Conservation (phyloP, 2,797 vertebrate genomes). For the Corythornis leucogaster region DNA sequence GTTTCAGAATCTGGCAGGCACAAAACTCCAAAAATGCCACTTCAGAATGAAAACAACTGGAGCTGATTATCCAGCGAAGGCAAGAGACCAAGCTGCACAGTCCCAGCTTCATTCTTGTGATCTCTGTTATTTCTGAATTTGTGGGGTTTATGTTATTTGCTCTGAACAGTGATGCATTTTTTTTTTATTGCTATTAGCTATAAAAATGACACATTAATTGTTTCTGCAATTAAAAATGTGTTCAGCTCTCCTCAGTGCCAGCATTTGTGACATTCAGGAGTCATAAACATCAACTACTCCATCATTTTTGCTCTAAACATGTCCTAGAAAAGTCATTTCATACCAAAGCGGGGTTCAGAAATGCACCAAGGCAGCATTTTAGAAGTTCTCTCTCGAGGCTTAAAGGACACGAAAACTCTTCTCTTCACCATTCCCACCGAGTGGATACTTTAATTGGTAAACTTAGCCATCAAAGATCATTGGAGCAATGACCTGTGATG, state of each 20-base stretch:
- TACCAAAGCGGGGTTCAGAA: neutral
- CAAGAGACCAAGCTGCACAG: neutral
- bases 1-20: neutral
- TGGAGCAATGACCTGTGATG: neutral
- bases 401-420: slow-evolving; percentile 8
- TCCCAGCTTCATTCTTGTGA: neutral
- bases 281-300: slow-evolving; percentile 53
- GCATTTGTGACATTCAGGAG: slow-evolving; percentile 58
- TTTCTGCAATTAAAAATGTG: slow-evolving; percentile 52
- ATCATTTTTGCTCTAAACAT: slow-evolving; percentile 44
- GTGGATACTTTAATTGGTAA: slow-evolving; percentile 15
- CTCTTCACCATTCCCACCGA: slow-evolving; percentile 8
- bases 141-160: slow-evolving; percentile 10
- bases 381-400: neutral
- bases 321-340: slow-evolving; percentile 18
- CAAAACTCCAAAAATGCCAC: neutral
- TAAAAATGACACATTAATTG: slow-evolving; percentile 61
- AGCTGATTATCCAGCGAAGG: neutral
- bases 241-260: neutral
- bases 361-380: neutral
- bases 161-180: neutral
- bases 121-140: slow-evolving; percentile 25
- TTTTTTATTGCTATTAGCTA: slow-evolving; percentile 58
- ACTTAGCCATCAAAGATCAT: neutral
- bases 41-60: neutral